Evolutionary conservation across 1,140 invertebrate genomes (phyloP), one percentile per base, ranked within the genome.

Genomic region (Ceratosolen solmsi): DNA sequence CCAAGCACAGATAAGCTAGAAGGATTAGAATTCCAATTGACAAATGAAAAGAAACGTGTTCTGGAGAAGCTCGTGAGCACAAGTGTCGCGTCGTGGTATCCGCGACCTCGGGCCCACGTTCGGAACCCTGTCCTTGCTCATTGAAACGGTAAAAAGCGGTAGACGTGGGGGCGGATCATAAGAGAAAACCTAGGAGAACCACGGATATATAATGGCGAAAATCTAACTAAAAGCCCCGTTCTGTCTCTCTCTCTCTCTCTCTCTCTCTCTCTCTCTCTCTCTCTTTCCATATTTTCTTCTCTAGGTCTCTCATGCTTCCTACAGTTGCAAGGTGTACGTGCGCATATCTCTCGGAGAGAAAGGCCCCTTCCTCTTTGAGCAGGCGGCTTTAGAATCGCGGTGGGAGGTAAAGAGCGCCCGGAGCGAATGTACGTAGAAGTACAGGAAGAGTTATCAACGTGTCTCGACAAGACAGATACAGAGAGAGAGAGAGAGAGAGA

Each of bases 301-400:
- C 22, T 65, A 13, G 1, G 11, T 33, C 27, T 65, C 27, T 65
- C 60, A 7, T 30, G 1, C 60, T 3, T 1, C 30, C 13, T 15
- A 15, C 20, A 54, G 11, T 30, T 33, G 49, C 65, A 56, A 54
- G 65, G 68, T 71, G 75, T 58, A 63, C 30, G 33, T n/a, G 75
- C 58, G 46, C 60, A n/a, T 65, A 65, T 65, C 27, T 65, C 30
- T 15, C 49, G 20, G 30, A 60, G 78, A 72, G 78, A 79, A 79
- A 79, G 68, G 68, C 36, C 36, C 63, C 60, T 27, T 49, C 46
- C 38, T 8, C 60, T 2, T 54, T 54, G 8, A 30, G 11, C 2
- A 1, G 0, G 1, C 8, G 7, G 60, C 60, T 17, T 3, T 20
- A 17, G 51, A 56, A 58, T 25, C 72, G 30, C 51, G 71, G 49